phyloP scores from a whole-genome alignment of 2,888 invertebrate genomes.

The Sisyra nigra region DNA sequence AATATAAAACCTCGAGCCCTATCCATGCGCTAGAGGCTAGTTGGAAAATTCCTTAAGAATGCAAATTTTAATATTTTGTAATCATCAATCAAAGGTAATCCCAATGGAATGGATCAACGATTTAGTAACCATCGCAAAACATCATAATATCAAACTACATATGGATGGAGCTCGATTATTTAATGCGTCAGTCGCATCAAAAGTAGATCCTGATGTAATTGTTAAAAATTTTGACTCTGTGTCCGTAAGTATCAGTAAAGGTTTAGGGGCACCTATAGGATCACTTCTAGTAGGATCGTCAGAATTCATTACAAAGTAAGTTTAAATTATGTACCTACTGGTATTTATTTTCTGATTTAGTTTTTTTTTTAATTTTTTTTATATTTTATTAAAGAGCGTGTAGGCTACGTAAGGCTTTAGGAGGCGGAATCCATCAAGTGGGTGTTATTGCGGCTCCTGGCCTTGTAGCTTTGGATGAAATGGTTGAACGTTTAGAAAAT shows the following conservation, averaged over 20 bases:
- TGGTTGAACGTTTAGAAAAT: constrained; percentile 46
- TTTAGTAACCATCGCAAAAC: constrained; percentile 43
- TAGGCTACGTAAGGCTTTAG: constrained; percentile 69
- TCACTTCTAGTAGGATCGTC: constrained; percentile 65
- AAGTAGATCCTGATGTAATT: constrained; percentile 44
- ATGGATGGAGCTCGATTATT: constrained; percentile 89
- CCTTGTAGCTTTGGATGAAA: constrained; percentile 62
- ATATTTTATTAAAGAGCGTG: constrained; percentile 42
- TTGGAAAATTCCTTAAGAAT: too few relatives aligned
- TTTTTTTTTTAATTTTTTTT: neutral
- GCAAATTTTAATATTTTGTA: too few relatives aligned
- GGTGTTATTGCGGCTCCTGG: constrained; percentile 88
- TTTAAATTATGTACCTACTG: constrained; percentile 13
- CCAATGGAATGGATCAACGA: constrained; percentile 66
- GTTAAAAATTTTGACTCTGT: constrained; percentile 62
- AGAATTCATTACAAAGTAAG: constrained; percentile 56
- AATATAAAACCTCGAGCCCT: too few relatives aligned
- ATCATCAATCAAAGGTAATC: constrained; percentile 52
- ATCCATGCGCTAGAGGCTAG: too few relatives aligned
- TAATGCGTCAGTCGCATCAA: constrained; percentile 66
- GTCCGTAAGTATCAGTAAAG: constrained; percentile 80
- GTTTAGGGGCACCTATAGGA: constrained; percentile 79
- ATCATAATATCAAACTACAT: constrained; percentile 53
- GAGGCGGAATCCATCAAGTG: constrained; percentile 87
- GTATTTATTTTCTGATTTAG: too few relatives aligned